Conservation (phyloP, 2,113 vertebrate species). For the Labrus mixtus region DNA sequence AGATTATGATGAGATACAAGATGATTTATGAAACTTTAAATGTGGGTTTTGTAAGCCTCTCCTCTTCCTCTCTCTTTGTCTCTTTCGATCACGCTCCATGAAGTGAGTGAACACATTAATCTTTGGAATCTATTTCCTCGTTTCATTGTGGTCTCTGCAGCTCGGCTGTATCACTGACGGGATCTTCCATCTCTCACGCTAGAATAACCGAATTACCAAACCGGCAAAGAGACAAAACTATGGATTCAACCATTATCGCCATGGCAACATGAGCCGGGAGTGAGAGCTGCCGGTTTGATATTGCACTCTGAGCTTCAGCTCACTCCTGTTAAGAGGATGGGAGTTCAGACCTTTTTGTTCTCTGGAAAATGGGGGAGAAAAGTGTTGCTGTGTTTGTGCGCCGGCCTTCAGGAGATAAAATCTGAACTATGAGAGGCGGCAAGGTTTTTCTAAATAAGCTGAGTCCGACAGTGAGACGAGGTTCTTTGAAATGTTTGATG, state of each 20-base stretch:
- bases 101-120: slow-evolving; percentile 54
- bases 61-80: slow-evolving; percentile 41
- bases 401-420: slow-evolving; percentile 41
- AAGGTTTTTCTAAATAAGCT: slow-evolving; percentile 40
- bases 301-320: slow-evolving; percentile 61
- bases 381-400: slow-evolving; percentile 39
- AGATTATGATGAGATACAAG: slow-evolving; percentile 27
- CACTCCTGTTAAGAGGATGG: slow-evolving; percentile 57
- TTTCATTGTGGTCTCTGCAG: slow-evolving; percentile 59
- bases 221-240: slow-evolving; percentile 50
- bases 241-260: slow-evolving; percentile 73
- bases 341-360: slow-evolving; percentile 65
- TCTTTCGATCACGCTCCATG: slow-evolving; percentile 62
- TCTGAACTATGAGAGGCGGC: slow-evolving; percentile 23
- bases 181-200: slow-evolving; percentile 56
- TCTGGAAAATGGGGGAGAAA: slow-evolving; percentile 34
- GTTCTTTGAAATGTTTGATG: background rate
- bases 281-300: slow-evolving; percentile 58
- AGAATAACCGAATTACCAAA: slow-evolving; percentile 75
- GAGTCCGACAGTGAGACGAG: background rate
- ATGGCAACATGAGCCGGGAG: slow-evolving; percentile 77
- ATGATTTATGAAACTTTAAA: slow-evolving; percentile 46
- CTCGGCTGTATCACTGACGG: slow-evolving; percentile 44
- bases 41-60: slow-evolving; percentile 33
- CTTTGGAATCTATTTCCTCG: slow-evolving; percentile 60